phyloP scores from a whole-genome alignment of 2,113 vertebrate species.

The Urocynchramus pylzowi region DNA sequence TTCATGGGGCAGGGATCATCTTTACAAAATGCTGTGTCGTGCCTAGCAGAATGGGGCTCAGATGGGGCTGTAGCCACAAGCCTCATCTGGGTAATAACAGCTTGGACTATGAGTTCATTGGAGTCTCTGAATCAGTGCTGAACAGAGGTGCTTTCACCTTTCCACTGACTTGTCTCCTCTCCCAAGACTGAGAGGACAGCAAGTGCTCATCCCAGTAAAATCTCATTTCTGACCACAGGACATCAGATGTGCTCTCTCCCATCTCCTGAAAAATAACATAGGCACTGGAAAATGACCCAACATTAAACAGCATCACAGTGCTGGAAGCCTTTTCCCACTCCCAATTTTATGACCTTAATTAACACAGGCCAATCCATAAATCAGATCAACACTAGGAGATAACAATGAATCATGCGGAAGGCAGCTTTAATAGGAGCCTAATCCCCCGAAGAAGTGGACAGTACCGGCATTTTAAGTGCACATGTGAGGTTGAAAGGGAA shows the following conservation, averaged over 20 bases:
- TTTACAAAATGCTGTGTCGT: not conserved
- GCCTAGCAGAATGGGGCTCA: not conserved
- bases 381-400: conserved; percentile 58
- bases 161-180: not conserved
- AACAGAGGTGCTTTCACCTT: not conserved
- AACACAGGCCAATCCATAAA: conserved; percentile 53
- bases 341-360: conserved; percentile 58
- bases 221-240: not conserved
- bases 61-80: not conserved
- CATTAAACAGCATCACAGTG: not conserved
- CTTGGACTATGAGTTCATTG: not conserved
- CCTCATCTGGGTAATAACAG: not conserved
- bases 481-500: conserved; percentile 56
- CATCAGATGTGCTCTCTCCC: not conserved
- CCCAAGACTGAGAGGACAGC: not conserved
- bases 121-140: not conserved
- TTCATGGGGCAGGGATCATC: not conserved
- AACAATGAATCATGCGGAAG: conserved; percentile 21
- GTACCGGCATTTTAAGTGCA: conserved; percentile 38
- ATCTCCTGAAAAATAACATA: not conserved
- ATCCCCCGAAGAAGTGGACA: conserved; percentile 39
- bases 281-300: not conserved
- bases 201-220: not conserved
- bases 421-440: conserved; percentile 44
- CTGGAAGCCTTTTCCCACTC: conserved; percentile 54